These are phyloP conservation scores for Chironomus striatipennis DNA, from an alignment of 1,140 invertebrate genomes.

Conservation along the genomic window DNA sequence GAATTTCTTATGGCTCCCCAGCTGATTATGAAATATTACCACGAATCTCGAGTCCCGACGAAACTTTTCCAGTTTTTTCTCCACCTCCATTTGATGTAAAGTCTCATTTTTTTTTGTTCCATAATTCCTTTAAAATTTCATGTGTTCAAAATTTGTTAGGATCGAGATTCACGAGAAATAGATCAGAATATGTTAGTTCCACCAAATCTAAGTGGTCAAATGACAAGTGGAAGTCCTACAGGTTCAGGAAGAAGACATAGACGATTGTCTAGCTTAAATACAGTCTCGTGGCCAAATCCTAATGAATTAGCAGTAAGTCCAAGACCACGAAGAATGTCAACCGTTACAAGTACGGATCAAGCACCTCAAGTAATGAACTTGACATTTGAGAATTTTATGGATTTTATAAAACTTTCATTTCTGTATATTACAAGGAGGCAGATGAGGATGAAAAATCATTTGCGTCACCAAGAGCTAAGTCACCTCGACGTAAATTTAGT, in stretches of 20 bases:
- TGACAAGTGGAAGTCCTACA: not conserved
- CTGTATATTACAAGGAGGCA: not conserved
- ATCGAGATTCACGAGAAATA: not conserved
- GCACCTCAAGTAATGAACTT: not conserved
- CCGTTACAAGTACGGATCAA: not conserved
- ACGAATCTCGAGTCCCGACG: constrained; percentile 54
- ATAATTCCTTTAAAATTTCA: not conserved
- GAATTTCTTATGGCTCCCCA: constrained; percentile 68
- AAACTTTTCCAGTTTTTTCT: constrained; percentile 75
- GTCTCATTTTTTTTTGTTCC: not conserved
- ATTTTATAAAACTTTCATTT: not conserved
- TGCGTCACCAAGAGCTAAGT: not conserved
- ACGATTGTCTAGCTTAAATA: constrained; percentile 38
- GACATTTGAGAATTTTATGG: not conserved
- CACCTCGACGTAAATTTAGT: not conserved
- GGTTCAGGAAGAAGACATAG: constrained; percentile 31
- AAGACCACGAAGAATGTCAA: not conserved
- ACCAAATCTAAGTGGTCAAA: not conserved
- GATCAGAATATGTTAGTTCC: constrained; percentile 21
- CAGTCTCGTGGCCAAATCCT: constrained; percentile 34
- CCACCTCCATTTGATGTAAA: constrained; percentile 52
- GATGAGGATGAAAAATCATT: constrained; percentile 5
- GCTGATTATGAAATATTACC: constrained; percentile 59
- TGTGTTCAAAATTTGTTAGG: constrained; percentile 9
- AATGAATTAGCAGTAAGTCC: constrained; percentile 16